Conservation (phyloP, 2,797 vertebrate genomes). For the Platalea minor region DNA sequence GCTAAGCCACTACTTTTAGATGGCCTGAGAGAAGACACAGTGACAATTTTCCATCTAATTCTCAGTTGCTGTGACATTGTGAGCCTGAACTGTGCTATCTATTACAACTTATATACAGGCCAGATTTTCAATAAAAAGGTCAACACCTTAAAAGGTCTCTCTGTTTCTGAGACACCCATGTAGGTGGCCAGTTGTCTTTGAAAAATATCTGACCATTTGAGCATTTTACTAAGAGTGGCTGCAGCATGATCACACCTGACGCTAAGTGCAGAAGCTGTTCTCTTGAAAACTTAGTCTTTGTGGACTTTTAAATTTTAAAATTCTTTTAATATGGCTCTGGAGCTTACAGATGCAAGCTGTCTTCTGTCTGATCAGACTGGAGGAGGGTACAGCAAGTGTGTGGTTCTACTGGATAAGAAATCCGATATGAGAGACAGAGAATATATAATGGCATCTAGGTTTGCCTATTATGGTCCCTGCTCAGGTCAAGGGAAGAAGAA, state of each 20-base stretch:
- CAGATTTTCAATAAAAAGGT: neutral
- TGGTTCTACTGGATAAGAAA: neutral
- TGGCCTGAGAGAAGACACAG: neutral
- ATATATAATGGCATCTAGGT: neutral
- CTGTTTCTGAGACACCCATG: neutral
- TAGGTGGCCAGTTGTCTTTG: neutral
- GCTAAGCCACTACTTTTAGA: neutral
- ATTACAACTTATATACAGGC: neutral
- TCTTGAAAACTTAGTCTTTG: neutral
- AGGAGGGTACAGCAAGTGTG: neutral
- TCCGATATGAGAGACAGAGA: neutral
- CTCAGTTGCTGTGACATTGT: neutral
- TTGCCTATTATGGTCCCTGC: neutral
- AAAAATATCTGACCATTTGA: neutral
- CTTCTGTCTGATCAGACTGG: neutral
- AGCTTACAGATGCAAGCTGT: neutral
- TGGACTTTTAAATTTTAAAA: neutral
- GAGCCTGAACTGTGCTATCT: neutral
- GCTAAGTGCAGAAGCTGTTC: neutral
- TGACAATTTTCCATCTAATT: neutral
- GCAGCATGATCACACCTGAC: neutral
- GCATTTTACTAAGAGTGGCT: neutral
- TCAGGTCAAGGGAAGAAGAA: neutral
- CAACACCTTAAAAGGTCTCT: neutral
- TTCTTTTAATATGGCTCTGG: neutral